Evolutionary conservation across 2,113 vertebrate genomes (phyloP).

Genomic region (Thamnophis sirtalis): DNA sequence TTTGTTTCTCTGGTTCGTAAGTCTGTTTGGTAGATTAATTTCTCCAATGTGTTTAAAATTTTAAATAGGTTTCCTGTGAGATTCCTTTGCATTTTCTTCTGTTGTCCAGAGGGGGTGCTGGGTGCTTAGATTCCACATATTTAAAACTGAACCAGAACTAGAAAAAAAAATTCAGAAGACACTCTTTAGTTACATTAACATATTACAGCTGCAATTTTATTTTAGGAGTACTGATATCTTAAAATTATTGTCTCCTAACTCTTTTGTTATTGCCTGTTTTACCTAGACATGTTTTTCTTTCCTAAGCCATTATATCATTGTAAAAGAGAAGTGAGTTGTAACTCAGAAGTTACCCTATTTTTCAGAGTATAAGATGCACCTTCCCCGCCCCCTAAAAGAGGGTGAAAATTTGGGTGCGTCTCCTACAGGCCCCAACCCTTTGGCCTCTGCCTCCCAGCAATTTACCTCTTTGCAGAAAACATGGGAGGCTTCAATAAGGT

Average conservation of each 20-base stretch:
- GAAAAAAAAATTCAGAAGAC: not conserved
- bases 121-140: conserved; percentile 38
- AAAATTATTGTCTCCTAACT: not conserved
- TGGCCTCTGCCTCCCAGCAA: too few species aligned
- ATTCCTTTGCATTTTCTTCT: conserved; percentile 46
- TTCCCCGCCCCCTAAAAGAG: too few species aligned
- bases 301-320: not conserved
- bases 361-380: too few species aligned
- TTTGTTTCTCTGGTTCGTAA: conserved; percentile 26
- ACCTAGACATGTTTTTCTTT: not conserved
- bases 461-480: too few species aligned
- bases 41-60: conserved; percentile 16
- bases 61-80: conserved; percentile 10
- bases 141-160: conserved; percentile 26
- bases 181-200: not conserved
- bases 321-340: not conserved
- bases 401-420: too few species aligned
- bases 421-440: too few species aligned
- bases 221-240: not conserved
- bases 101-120: conserved; percentile 61
- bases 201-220: not conserved
- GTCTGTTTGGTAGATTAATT: conserved; percentile 25
- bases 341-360: not conserved
- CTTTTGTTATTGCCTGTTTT: not conserved
- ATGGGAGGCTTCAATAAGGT: too few species aligned